Conservation (phyloP, 37 sponge, comb jelly and placozoan species). For the Ianthella basta region DNA sequence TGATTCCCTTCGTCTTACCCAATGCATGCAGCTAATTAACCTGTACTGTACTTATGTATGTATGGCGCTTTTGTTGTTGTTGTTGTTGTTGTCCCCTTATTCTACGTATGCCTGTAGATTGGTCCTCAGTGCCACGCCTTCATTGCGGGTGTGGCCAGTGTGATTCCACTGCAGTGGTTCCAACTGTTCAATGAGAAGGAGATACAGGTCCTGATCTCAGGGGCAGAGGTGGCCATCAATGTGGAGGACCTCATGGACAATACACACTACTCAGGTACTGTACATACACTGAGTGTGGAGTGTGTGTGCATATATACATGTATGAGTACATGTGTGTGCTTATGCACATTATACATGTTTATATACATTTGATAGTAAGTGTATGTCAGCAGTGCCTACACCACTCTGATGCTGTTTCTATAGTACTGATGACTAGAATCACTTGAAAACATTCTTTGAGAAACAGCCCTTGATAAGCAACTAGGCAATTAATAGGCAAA, state of each 20-base stretch:
- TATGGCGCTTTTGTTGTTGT: no score
- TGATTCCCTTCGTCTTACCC: no score
- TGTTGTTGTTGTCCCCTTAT: no score
- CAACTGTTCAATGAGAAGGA: conserved; percentile 78
- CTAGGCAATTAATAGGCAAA: no score
- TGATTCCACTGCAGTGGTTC: conserved; percentile 80
- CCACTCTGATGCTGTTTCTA: not conserved
- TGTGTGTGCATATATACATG: no score
- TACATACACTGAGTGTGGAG: not conserved
- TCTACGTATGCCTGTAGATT: conserved; percentile 42
- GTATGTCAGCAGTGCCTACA: not conserved
- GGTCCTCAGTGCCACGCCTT: conserved; percentile 74
- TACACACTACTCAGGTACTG: conserved; percentile 72
- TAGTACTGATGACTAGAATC: not conserved
- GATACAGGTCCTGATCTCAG: conserved; percentile 82
- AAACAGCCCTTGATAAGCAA: no score
- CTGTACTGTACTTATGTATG: no score
- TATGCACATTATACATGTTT: not conserved
- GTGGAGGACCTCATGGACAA: conserved; percentile 59
- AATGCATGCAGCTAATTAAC: no score
- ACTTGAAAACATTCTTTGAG: no score
- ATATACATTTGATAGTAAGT: not conserved
- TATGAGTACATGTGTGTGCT: no score
- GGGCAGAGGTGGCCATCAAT: conserved; percentile 72
- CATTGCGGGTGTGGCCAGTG: conserved; percentile 70